A percentile compares a stretch with the other conserved stretches of the same genome.
Evolutionary conservation across 2,888 invertebrate species (phyloP).

Genomic region (Lydus trimaculatus): DNA sequence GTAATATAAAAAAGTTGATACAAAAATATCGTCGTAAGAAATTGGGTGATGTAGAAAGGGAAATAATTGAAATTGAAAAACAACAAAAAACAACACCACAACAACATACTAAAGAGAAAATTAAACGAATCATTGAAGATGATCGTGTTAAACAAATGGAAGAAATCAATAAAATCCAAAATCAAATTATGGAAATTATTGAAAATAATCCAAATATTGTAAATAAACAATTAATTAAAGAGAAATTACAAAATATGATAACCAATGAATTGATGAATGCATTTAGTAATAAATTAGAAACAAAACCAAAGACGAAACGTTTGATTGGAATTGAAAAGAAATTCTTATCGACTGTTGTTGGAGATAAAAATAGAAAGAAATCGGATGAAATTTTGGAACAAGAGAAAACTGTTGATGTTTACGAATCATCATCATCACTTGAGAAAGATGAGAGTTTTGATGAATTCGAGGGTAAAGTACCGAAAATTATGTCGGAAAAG

Average conservation of each 20-base stretch:
- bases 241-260: slow-evolving; percentile 56
- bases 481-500: slow-evolving; percentile 41
- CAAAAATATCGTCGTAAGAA: slow-evolving; percentile 46
- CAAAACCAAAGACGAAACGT: neutral
- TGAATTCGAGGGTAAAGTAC: slow-evolving; percentile 26
- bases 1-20: slow-evolving; percentile 46
- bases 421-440: slow-evolving; percentile 23
- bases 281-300: slow-evolving; percentile 36
- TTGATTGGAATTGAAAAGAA: slow-evolving; percentile 12
- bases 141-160: slow-evolving; percentile 61
- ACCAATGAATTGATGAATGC: slow-evolving; percentile 47
- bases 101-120: slow-evolving; percentile 40
- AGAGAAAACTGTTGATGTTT: slow-evolving; percentile 23
- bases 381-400: slow-evolving; percentile 9
- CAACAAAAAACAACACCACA: neutral
- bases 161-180: slow-evolving; percentile 61
- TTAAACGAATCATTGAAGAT: slow-evolving; percentile 53
- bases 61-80: neutral
- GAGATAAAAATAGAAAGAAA: slow-evolving; percentile 1
- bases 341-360: slow-evolving; percentile 1
- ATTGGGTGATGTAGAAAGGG: slow-evolving; percentile 24
- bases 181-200: slow-evolving; percentile 61
- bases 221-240: slow-evolving; percentile 62
- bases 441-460: slow-evolving; percentile 30
- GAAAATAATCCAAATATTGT: slow-evolving; percentile 62